Conservation (phyloP, 2,797 vertebrate species). For the Acropternis orthonyx region DNA sequence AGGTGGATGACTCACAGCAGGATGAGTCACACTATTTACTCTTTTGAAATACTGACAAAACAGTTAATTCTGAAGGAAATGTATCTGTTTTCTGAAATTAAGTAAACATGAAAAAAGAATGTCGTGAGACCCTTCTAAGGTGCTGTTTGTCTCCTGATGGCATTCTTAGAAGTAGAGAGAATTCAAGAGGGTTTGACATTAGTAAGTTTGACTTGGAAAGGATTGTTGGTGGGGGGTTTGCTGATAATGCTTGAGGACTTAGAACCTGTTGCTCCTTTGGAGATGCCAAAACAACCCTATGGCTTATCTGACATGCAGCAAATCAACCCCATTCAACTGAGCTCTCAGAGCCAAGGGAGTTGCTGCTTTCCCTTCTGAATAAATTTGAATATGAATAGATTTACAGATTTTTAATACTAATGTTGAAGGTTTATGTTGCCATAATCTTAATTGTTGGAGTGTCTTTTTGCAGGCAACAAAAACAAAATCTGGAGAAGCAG, state of each 20-base stretch:
- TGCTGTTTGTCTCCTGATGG: neutral
- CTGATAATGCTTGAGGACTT: neutral
- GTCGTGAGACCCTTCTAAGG: neutral
- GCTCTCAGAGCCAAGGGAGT: neutral
- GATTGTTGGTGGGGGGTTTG: neutral
- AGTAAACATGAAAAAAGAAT: neutral
- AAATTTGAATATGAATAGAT: neutral
- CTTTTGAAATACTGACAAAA: slow-evolving; percentile 21
- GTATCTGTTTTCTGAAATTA: neutral
- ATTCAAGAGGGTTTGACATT: neutral
- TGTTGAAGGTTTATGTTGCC: neutral
- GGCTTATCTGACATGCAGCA: neutral
- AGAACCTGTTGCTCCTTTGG: neutral
- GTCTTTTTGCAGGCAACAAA: neutral
- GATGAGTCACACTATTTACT: neutral
- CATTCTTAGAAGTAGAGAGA: neutral
- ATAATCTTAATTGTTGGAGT: neutral
- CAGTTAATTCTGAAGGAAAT: slow-evolving; percentile 2
- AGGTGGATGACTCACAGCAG: neutral
- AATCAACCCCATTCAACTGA: rapidly evolving
- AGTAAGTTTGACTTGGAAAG: neutral
- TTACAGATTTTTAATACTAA: neutral
- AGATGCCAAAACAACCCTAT: neutral
- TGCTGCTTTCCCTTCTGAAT: neutral
- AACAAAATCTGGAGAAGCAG: neutral